These are phyloP conservation scores for Mohoua ochrocephala DNA, from an alignment of 2,113 vertebrate genomes.

Conservation along the genomic window DNA sequence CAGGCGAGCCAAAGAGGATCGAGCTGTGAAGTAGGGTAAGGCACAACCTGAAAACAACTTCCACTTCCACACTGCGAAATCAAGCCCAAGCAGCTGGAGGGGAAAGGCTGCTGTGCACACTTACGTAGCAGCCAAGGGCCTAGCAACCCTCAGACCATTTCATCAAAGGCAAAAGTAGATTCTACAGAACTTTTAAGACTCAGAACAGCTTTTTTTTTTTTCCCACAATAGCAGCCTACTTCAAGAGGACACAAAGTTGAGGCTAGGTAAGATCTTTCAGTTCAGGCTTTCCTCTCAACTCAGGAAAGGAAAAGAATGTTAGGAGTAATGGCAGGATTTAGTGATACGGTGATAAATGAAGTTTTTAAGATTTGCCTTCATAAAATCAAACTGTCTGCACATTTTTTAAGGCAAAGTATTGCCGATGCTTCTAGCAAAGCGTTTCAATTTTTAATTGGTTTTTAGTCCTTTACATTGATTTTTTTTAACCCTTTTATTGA, in stretches of 20 bases:
- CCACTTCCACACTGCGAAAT: not conserved
- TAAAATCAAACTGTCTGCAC: not conserved
- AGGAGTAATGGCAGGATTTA: not conserved
- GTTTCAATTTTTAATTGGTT: not conserved
- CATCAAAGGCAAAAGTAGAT: not conserved
- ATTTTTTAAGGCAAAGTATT: not conserved
- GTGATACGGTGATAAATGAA: fast-evolving
- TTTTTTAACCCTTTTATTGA: not conserved
- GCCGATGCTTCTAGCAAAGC: not conserved
- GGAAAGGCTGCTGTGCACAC: not conserved
- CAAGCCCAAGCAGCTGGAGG: not conserved
- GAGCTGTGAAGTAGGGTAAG: not conserved
- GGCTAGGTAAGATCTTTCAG: not conserved
- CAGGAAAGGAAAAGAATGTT: not conserved
- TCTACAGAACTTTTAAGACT: not conserved
- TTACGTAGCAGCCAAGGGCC: not conserved
- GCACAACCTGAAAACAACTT: not conserved
- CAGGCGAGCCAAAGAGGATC: not conserved
- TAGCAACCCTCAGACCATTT: not conserved
- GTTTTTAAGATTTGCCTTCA: not conserved
- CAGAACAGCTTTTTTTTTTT: not conserved
- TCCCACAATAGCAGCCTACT: not conserved
- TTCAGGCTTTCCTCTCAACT: not conserved
- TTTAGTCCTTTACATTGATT: not conserved
- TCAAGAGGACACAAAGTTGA: not conserved